Base-by-base conservation (phyloP, 2,113 vertebrate species). In the Prochilodus magdalenae region DNA sequence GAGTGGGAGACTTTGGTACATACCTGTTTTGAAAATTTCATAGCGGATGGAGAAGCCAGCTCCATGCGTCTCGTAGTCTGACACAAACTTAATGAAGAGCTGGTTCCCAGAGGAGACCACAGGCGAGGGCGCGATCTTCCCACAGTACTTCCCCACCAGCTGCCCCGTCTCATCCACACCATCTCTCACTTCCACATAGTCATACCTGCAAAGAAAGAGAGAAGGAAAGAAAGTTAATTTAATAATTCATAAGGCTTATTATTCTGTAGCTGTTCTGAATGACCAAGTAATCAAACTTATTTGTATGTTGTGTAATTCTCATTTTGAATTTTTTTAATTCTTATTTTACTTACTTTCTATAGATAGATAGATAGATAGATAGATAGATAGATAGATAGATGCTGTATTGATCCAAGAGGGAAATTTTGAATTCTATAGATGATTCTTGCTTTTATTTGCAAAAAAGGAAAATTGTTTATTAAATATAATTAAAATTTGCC, bases 31-130 rank as follows among this genome's bases (percentile, higher is more conserved):
- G 90, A 96, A 98, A 93, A 99, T 92, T 94, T 99, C 98, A 0
- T 99, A 99, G 82, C 98, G 96, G 88, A 99, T 99, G 86, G 98
- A 99, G 93, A 99, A 99, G 85, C 98, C 98, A 15, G 98, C 98
- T 71, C 98, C 98, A 0, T 99, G 98, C 0, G 98, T 99, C 93
- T 99, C 98, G 29, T 99, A 99, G 92, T 99, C 98, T 0, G 98
- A 99, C 88, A 99, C 98, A 87, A 99, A 99, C 91, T 96, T 97
- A 91, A 99, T 97, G 89, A 96, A 98, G 79, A 99, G 96, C 89
- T 96, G 94, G 33, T 96, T 97, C 77, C 97, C 97, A 0, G 96
- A 95, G 83, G 98, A 99, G 85, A 99, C 93, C 18, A 99, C 90
- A 0, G 97, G 95, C 74, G 97, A 95, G 18, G 98, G 98, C 16